Conservation (phyloP, 2,888 invertebrate genomes). For the Lucinisca nassula region DNA sequence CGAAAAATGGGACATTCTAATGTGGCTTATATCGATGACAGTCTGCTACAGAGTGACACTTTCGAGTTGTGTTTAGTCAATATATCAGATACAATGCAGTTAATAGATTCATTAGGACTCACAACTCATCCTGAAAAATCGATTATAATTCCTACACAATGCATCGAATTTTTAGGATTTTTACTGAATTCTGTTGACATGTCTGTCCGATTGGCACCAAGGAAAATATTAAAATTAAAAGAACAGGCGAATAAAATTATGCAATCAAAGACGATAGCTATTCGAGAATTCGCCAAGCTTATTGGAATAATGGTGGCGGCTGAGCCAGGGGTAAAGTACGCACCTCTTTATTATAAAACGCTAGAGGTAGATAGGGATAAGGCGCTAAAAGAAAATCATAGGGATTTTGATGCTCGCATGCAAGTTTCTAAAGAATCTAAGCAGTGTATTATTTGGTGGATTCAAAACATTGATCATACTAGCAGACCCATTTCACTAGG, state of each 20-base stretch:
- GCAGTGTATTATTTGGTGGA: conserved; percentile 51
- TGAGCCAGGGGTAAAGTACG: conserved; percentile 62
- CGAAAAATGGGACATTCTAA: conserved; percentile 33
- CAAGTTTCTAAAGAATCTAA: background rate
- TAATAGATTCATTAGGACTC: conserved; percentile 60
- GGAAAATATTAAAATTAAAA: conserved; percentile 19
- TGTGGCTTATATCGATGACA: conserved; percentile 54
- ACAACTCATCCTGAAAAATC: conserved; percentile 66
- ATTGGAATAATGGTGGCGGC: conserved; percentile 56
- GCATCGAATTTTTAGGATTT: conserved; percentile 65
- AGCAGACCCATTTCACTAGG: background rate
- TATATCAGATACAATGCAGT: conserved; percentile 18
- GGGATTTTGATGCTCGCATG: conserved; percentile 46
- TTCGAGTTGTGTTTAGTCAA: conserved; percentile 33
- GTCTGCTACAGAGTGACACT: conserved; percentile 44
- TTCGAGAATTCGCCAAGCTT: conserved; percentile 42
- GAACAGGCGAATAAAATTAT: conserved; percentile 13
- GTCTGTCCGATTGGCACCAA: conserved; percentile 34
- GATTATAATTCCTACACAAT: conserved; percentile 41
- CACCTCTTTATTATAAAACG: conserved; percentile 51
- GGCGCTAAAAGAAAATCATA: conserved; percentile 32
- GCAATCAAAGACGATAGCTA: conserved; percentile 26
- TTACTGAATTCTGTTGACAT: conserved; percentile 51
- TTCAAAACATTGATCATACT: background rate
- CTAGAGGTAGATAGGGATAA: conserved; percentile 58